Conservation (phyloP, 2,797 vertebrate genomes). For the Scolopax rusticola region DNA sequence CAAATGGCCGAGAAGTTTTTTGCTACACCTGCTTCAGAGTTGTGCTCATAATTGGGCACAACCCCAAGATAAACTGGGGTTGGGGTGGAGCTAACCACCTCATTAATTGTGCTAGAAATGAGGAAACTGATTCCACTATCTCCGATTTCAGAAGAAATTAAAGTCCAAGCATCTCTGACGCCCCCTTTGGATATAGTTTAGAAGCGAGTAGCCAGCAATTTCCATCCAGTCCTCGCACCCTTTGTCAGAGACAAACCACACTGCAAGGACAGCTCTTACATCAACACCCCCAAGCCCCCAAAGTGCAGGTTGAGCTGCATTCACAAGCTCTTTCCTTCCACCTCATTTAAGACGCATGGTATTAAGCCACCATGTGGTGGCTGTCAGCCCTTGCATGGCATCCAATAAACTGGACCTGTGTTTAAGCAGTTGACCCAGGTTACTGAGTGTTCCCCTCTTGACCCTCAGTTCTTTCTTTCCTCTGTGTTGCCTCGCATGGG, state of each 20-base stretch:
- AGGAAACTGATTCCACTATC: background rate
- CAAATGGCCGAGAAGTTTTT: background rate
- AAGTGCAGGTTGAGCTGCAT: background rate
- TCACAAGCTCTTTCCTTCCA: background rate
- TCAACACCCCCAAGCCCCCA: background rate
- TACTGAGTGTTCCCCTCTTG: background rate
- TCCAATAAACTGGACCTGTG: background rate
- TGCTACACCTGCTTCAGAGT: background rate
- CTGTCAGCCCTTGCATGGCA: background rate
- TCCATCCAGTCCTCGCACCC: background rate
- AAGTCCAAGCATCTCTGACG: background rate
- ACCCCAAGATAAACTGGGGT: background rate
- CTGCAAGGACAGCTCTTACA: background rate
- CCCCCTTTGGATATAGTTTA: background rate
- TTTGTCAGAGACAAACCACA: background rate
- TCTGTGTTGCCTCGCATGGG: background rate
- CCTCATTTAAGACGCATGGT: background rate
- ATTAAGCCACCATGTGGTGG: background rate
- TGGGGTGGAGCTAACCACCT: conserved; percentile 36
- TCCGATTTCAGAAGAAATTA: background rate
- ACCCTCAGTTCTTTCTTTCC: background rate
- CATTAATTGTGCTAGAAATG: background rate
- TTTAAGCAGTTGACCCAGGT: background rate
- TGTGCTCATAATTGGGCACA: background rate
- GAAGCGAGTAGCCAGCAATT: background rate